phyloP scores from a whole-genome alignment of 2,888 invertebrate genomes.

The Conomelus anceps region DNA sequence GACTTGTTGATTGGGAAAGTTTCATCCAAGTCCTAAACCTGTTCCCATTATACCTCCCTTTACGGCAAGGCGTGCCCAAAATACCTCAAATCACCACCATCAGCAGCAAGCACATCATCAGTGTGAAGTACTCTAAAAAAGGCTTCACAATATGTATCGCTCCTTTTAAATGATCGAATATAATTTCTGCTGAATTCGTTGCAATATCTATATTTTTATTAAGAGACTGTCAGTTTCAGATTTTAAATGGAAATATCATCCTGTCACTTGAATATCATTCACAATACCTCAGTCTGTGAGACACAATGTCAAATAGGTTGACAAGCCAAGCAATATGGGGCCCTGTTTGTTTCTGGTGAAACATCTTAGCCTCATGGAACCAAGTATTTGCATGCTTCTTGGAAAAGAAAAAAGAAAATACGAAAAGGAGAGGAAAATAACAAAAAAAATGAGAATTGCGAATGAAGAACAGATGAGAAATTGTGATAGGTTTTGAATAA shows the following conservation, averaged over 20 bases:
- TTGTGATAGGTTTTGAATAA: conserved; percentile 7
- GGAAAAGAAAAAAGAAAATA: neutral
- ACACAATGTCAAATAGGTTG: neutral
- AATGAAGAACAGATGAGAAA: neutral
- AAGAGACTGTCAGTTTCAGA: neutral
- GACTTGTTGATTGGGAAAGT: too few relatives aligned
- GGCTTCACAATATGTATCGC: too few relatives aligned
- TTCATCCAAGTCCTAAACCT: too few relatives aligned
- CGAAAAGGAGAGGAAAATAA: neutral
- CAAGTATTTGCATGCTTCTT: neutral
- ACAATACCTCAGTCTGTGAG: neutral
- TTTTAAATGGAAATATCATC: neutral
- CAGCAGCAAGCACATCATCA: too few relatives aligned
- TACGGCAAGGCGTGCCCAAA: too few relatives aligned
- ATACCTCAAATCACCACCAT: too few relatives aligned
- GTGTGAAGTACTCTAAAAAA: too few relatives aligned
- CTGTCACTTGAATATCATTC: neutral
- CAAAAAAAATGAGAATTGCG: neutral
- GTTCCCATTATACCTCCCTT: too few relatives aligned
- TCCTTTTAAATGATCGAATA: too few relatives aligned
- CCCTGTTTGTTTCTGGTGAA: neutral
- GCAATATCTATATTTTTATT: too few relatives aligned
- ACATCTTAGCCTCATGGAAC: too few relatives aligned
- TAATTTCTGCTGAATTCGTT: too few relatives aligned
- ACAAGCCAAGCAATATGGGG: neutral